phyloP scores from a whole-genome alignment of 2,888 invertebrate species.

The Troides helena region DNA sequence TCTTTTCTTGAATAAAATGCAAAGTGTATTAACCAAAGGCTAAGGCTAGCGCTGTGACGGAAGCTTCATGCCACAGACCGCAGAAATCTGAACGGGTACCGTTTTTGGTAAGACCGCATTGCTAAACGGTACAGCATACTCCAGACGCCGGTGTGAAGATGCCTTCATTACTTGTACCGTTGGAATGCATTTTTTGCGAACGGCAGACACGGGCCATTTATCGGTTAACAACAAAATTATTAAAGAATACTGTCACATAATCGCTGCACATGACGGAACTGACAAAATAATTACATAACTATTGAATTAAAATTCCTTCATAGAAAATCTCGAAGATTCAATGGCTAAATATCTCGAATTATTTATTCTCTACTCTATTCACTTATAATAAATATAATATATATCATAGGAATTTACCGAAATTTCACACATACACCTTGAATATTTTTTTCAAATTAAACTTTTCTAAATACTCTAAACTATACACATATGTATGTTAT shows the following conservation, averaged over 20 bases:
- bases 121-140: conserved; percentile 29
- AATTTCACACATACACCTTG: neutral
- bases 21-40: neutral
- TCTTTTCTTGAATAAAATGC: neutral
- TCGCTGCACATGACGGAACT: too few relatives aligned
- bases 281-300: too few relatives aligned
- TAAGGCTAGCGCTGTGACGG: conserved; percentile 28
- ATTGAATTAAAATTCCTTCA: too few relatives aligned
- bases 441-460: too few relatives aligned
- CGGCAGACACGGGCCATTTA: conserved; percentile 10
- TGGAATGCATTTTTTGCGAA: conserved; percentile 24
- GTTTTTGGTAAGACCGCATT: conserved; percentile 51
- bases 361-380: too few relatives aligned
- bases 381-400: conserved; percentile 56
- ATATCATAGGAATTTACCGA: conserved; percentile 44
- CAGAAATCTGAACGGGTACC: conserved; percentile 43
- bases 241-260: neutral
- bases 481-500: too few relatives aligned
- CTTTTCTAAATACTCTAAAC: too few relatives aligned
- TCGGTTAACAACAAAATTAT: conserved; percentile 21
- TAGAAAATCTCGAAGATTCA: conserved; percentile 11
- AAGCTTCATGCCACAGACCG: conserved; percentile 38
- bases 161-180: conserved; percentile 34
- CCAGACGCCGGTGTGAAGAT: conserved; percentile 26
- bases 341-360: conserved; percentile 46